Evolutionary conservation across 2,888 invertebrate species (phyloP).

Genomic region (Eristalis intricaria): DNA sequence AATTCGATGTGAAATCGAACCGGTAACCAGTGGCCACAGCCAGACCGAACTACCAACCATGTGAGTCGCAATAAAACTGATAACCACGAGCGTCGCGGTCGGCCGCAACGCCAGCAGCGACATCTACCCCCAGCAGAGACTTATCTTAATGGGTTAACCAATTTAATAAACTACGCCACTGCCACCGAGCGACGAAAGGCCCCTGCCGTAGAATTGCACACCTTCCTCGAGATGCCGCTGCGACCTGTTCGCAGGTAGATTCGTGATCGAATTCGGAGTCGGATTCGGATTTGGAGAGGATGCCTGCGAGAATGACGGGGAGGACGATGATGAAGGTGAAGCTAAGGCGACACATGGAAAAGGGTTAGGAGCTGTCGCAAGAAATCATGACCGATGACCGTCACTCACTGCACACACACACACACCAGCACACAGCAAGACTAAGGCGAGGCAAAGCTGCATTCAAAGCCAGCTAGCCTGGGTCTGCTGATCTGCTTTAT

Average conservation of each 20-base stretch:
- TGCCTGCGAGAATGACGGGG: background rate
- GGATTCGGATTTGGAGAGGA: background rate
- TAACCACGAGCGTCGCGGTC: conserved; percentile 23
- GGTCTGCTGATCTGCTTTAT: conserved; percentile 23
- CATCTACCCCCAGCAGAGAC: conserved; percentile 50
- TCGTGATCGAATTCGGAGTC: conserved; percentile 7
- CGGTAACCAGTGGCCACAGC: conserved; percentile 49
- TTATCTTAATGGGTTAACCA: conserved; percentile 61
- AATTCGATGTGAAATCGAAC: conserved; percentile 59
- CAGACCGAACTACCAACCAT: conserved; percentile 26
- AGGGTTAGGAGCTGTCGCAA: conserved; percentile 57
- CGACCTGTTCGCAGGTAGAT: conserved; percentile 45
- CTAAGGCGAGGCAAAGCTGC: conserved; percentile 1
- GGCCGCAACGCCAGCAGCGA: conserved; percentile 2
- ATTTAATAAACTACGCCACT: conserved; percentile 70
- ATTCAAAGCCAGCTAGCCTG: background rate
- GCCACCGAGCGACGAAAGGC: conserved; percentile 16
- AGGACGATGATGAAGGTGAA: conserved; percentile 29
- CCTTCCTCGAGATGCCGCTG: background rate
- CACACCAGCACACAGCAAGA: background rate
- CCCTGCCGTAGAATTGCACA: conserved; percentile 35
- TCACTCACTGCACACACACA: background rate
- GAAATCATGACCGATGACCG: conserved; percentile 53
- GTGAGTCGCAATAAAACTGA: conserved; percentile 51
- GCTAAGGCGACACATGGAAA: conserved; percentile 15